Evolutionary conservation across 2,113 vertebrate species (phyloP).

Genomic region (Accipiter cooperii): DNA sequence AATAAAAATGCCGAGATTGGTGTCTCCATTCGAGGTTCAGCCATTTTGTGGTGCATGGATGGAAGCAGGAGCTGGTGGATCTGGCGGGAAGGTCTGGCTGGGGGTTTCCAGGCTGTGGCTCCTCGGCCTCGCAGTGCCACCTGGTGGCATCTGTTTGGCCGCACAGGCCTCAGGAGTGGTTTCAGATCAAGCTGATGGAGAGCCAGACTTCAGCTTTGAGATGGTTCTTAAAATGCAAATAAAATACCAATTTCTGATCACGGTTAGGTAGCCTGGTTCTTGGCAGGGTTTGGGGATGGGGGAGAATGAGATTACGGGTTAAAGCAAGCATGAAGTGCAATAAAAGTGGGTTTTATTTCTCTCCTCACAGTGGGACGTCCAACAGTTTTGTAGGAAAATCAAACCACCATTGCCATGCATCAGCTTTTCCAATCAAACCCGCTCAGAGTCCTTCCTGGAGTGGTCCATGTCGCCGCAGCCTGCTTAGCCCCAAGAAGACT

Average conservation of each 20-base stretch:
- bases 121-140: neutral
- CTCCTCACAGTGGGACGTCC: slow-evolving; percentile 44
- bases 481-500: slow-evolving; percentile 74
- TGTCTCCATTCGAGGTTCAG: neutral
- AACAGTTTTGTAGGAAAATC: slow-evolving; percentile 65
- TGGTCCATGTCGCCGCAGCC: slow-evolving; percentile 64
- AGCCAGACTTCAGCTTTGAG: neutral
- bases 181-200: rapidly evolving
- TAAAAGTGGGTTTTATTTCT: rapidly evolving
- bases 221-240: neutral
- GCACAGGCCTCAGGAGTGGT: rapidly evolving
- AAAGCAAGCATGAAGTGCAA: rapidly evolving
- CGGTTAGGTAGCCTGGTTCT: rapidly evolving
- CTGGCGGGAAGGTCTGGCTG: neutral
- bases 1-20: rapidly evolving
- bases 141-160: neutral
- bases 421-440: slow-evolving; percentile 74
- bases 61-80: neutral
- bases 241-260: rapidly evolving
- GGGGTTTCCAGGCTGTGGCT: neutral
- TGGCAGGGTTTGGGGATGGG: neutral
- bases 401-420: slow-evolving; percentile 60
- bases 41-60: neutral
- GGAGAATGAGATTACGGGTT: rapidly evolving
- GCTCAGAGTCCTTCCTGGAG: slow-evolving; percentile 67